Percentiles rank a stretch among this genome's conserved stretches.
Evolutionary conservation across 1,140 invertebrate genomes (phyloP).

Genomic region (Trinorchestia longiramus): DNA sequence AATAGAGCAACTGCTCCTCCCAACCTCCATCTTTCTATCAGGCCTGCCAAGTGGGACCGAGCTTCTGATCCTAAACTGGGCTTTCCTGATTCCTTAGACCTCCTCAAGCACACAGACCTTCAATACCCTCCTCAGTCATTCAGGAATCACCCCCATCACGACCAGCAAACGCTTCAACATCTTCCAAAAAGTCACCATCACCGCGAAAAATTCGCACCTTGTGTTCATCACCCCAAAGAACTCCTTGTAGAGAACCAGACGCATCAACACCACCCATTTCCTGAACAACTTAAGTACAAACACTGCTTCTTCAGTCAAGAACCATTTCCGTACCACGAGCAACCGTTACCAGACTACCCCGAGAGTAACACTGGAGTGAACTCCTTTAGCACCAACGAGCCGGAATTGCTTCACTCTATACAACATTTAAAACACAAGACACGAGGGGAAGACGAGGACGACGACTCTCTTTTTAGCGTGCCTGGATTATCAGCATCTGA

Average conservation of each 20-base stretch:
- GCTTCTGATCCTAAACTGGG: background rate
- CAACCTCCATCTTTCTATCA: background rate
- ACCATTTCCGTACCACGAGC: background rate
- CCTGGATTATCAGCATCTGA: background rate
- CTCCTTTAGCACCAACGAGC: background rate
- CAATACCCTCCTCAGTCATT: background rate
- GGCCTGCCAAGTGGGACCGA: slow-evolving; percentile 7
- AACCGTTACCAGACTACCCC: background rate
- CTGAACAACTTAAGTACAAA: background rate
- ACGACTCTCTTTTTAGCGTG: background rate
- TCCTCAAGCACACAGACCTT: background rate
- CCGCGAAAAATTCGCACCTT: background rate
- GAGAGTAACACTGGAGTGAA: background rate
- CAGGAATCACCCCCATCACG: background rate
- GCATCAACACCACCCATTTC: background rate
- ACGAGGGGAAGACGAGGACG: background rate
- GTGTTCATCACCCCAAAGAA: background rate
- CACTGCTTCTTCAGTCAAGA: background rate
- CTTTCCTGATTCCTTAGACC: background rate
- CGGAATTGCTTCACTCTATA: background rate
- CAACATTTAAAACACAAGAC: background rate
- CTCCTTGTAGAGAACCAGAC: background rate
- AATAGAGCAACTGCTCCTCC: background rate
- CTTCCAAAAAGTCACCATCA: background rate
- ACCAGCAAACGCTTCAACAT: background rate